These are phyloP conservation scores for Drepana falcataria DNA, from an alignment of 2,888 invertebrate genomes.

Conservation along the genomic window DNA sequence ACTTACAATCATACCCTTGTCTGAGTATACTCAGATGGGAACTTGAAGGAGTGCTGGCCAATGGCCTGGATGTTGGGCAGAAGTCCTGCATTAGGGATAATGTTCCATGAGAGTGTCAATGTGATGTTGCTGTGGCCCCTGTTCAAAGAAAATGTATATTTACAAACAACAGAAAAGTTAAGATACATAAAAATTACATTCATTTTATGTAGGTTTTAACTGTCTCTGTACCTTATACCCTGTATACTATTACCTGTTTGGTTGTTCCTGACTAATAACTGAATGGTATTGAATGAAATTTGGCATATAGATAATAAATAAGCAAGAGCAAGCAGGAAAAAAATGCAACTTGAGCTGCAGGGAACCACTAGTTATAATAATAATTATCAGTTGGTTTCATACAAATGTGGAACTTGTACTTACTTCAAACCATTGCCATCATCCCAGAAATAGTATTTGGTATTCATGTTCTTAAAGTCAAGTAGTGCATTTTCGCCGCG, in stretches of 20 bases:
- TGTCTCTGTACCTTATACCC: too few relatives aligned
- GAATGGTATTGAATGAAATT: neutral
- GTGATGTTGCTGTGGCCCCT: slow-evolving; percentile 97
- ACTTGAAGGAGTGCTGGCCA: slow-evolving; percentile 92
- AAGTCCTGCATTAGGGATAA: slow-evolving; percentile 98
- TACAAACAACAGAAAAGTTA: neutral
- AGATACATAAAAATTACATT: neutral
- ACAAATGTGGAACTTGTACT: slow-evolving; percentile 34
- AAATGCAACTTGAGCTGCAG: too few relatives aligned
- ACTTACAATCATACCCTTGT: slow-evolving; percentile 64
- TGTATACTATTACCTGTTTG: too few relatives aligned
- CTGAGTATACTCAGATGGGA: slow-evolving; percentile 92
- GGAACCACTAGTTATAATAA: too few relatives aligned
- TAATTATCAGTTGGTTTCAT: too few relatives aligned
- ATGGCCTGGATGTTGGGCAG: slow-evolving; percentile 91
- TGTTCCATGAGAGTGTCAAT: slow-evolving; percentile 97
- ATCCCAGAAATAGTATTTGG: slow-evolving; percentile 99
- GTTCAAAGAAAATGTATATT: slow-evolving; percentile 48
- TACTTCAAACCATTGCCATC: slow-evolving; percentile 97
- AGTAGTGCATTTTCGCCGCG: slow-evolving; percentile 96
- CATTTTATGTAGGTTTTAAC: too few relatives aligned
- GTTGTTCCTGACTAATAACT: neutral
- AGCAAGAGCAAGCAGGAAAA: too few relatives aligned
- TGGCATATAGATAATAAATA: too few relatives aligned
- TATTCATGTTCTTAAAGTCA: slow-evolving; percentile 95